These are phyloP conservation scores for Nomada goodeniana DNA, from an alignment of 2,888 invertebrate genomes.

Conservation along the genomic window DNA sequence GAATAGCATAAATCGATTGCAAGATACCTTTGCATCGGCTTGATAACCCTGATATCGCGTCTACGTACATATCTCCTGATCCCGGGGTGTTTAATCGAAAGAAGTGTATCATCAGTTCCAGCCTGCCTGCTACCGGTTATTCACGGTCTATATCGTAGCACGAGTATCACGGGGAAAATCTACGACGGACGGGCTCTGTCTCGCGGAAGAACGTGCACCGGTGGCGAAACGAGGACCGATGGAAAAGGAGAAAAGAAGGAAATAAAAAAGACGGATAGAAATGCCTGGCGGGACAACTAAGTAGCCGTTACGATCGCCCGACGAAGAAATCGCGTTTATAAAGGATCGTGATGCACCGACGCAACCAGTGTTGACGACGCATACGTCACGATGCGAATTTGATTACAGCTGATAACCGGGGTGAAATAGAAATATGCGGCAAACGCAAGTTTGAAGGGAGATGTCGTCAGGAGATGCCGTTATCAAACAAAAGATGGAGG, in stretches of 20 bases:
- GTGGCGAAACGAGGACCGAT: not conserved
- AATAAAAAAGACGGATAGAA: conserved; percentile 27
- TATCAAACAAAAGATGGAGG: not conserved
- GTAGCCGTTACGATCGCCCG: conserved; percentile 35
- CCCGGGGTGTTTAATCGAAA: conserved; percentile 21
- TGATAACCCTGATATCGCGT: conserved; percentile 37
- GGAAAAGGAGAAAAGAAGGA: not conserved
- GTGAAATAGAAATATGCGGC: conserved; percentile 44
- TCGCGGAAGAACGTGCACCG: not conserved
- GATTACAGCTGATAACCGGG: conserved; percentile 44
- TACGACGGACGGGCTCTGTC: not conserved
- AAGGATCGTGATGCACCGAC: conserved; percentile 31
- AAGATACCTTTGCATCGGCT: conserved; percentile 41
- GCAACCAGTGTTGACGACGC: not conserved
- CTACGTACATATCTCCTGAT: conserved; percentile 27
- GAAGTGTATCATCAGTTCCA: conserved; percentile 31
- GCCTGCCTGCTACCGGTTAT: conserved; percentile 15
- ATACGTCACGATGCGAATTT: conserved; percentile 39
- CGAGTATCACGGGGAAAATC: not conserved
- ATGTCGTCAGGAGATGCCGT: not conserved
- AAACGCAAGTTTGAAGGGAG: conserved; percentile 3
- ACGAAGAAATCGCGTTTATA: conserved; percentile 40
- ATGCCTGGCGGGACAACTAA: conserved; percentile 24
- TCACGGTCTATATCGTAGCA: not conserved
- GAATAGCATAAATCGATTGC: conserved; percentile 60